Percentiles rank a stretch among this genome's conserved stretches.
Evolutionary conservation across 2,888 invertebrate species (phyloP).

Genomic region (Drosophila mettleri): DNA sequence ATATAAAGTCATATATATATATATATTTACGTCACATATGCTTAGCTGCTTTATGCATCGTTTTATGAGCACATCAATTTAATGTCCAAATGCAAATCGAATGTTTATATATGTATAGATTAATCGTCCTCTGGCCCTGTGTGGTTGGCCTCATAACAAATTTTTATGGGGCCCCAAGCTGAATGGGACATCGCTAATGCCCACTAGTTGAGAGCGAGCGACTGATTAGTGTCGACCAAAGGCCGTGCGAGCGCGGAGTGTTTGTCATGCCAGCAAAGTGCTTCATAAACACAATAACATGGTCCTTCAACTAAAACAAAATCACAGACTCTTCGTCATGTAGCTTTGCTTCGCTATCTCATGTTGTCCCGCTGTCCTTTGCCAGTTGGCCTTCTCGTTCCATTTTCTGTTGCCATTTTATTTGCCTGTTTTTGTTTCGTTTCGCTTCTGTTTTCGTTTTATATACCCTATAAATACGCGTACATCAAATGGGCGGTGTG

Average conservation of each 20-base stretch:
- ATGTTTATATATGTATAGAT: constrained; percentile 5
- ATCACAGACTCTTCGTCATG: constrained; percentile 33
- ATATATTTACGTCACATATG: not conserved
- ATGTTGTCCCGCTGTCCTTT: not conserved
- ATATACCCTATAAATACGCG: constrained; percentile 34
- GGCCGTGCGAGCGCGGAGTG: constrained; percentile 24
- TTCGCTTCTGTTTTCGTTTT: constrained; percentile 2
- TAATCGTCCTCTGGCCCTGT: too few species aligned
- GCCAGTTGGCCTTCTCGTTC: constrained; percentile 6
- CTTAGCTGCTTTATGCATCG: constrained; percentile 5
- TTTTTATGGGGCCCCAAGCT: constrained; percentile 15
- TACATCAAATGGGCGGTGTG: constrained; percentile 15
- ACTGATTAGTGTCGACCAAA: constrained; percentile 48
- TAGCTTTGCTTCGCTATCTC: constrained; percentile 17
- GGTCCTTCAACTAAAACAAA: constrained; percentile 36
- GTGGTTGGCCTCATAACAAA: constrained; percentile 12
- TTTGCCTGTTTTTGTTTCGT: constrained; percentile 21
- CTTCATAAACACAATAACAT: constrained; percentile 57
- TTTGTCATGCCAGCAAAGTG: constrained; percentile 49
- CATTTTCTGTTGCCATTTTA: constrained; percentile 29
- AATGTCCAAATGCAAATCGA: constrained; percentile 34
- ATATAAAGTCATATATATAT: not conserved
- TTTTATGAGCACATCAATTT: constrained; percentile 24
- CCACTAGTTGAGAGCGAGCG: constrained; percentile 31
- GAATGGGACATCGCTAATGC: constrained; percentile 16